Base-by-base conservation (phyloP, 2,113 vertebrate species). In the Vulpes lagopus region DNA sequence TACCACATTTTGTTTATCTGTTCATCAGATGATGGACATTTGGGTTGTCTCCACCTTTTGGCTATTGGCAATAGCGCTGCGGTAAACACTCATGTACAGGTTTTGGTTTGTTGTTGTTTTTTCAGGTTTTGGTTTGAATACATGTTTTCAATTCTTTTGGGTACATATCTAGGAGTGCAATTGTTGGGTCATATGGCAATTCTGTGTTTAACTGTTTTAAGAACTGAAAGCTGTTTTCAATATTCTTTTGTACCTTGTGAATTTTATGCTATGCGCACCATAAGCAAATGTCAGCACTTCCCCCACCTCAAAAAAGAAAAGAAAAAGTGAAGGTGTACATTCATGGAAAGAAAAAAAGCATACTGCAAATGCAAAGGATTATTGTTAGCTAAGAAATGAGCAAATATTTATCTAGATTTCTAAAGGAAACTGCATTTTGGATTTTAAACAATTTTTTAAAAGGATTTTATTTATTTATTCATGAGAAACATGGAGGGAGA, bases 351-450 rank as follows among this genome's bases (percentile, higher is more conserved):
- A 51, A 30, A 43, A 60, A 60, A 79, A 59, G 27, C 3, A 5
- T 80, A 76, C 17, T 73, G 8, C 90, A 25, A 83, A 65, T 11
- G 57, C 62, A 76, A 91, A 23, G 22, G 69, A 17, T 76, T 87
- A 62, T 51, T 60, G 27, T 69, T 71, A 83, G n/a, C 35, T 91
- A 94, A 60, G 79, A 91, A 96, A 81, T 78, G 11, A 69, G 43
- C 12, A 94, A 96, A 43, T 65, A 43, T 82, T 92, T 86, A 92
- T 64, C 35, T 78, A 85, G 38, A 89, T 62, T 96, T 30, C 38
- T 93, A 81, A 83, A 74, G 64, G 71, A 81, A 92, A 93, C 5
- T 92, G 87, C 43, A 69, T 92, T 93, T 96, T 84, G 80, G 76
- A 83, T n/a, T 93, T 81, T 1, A 7, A 43, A 43, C 6, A 43